Conservation (phyloP, 2,797 vertebrate species). For the Synanceia verrucosa region DNA sequence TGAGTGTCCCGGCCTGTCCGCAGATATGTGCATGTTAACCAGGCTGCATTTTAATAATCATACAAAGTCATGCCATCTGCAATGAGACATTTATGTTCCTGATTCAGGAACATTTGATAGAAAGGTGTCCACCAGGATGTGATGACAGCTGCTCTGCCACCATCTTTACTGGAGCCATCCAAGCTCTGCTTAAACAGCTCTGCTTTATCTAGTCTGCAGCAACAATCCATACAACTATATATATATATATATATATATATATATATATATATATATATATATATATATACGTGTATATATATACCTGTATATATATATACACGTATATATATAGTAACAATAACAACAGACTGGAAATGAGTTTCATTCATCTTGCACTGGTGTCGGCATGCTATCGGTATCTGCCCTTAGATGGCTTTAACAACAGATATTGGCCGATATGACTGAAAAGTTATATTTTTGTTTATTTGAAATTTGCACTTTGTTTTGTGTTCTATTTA, state of each 20-base stretch:
- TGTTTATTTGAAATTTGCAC: not conserved
- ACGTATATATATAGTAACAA: too few relatives aligned
- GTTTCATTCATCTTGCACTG: not conserved
- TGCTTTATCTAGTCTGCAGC: too few relatives aligned
- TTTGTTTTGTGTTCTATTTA: not conserved
- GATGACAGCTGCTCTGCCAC: constrained; percentile 4
- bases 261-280: too few relatives aligned
- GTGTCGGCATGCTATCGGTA: not conserved
- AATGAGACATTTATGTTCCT: not conserved
- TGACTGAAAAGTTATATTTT: not conserved
- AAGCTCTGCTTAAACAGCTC: not conserved
- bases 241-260: too few relatives aligned
- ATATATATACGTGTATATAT: too few relatives aligned
- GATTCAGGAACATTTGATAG: not conserved
- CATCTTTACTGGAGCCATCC: constrained; percentile 11
- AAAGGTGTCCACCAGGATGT: not conserved
- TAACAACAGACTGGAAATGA: not conserved
- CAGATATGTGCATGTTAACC: not conserved
- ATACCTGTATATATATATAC: too few relatives aligned
- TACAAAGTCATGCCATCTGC: not conserved
- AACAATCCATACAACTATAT: too few relatives aligned
- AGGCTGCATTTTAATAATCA: not conserved
- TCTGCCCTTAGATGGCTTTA: not conserved
- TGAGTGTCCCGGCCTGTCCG: constrained; percentile 76
- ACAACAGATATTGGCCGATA: not conserved